phyloP scores from a whole-genome alignment of 2,888 invertebrate genomes.

The Acleris holmiana region DNA sequence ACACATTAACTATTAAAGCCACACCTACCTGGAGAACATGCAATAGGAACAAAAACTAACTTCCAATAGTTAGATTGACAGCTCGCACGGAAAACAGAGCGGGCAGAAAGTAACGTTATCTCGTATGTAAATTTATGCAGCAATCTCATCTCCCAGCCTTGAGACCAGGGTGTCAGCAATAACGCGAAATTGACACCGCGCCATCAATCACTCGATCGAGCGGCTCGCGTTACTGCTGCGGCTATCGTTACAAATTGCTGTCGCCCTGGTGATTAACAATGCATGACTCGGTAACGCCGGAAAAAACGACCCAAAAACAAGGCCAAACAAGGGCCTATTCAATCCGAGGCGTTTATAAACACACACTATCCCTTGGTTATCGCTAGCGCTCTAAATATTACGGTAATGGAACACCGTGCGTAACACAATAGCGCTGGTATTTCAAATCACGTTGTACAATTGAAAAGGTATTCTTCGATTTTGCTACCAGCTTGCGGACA shows the following conservation, averaged over 20 bases:
- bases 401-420: conserved; percentile 52
- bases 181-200: conserved; percentile 71
- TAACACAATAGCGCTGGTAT: conserved; percentile 49
- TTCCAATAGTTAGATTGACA: conserved; percentile 39
- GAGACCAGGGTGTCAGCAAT: conserved; percentile 63
- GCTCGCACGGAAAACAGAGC: conserved; percentile 12
- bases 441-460: conserved; percentile 51
- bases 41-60: conserved; percentile 45
- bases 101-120: conserved; percentile 37
- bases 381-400: conserved; percentile 41
- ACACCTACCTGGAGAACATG: conserved; percentile 45
- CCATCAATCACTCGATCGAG: conserved; percentile 77
- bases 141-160: conserved; percentile 55
- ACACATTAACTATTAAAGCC: too few relatives aligned
- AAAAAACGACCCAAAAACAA: conserved; percentile 45
- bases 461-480: conserved; percentile 39
- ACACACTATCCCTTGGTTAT: conserved; percentile 46
- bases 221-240: conserved; percentile 75
- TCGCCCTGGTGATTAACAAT: conserved; percentile 70
- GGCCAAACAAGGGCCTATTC: conserved; percentile 41
- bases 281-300: conserved; percentile 48
- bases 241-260: conserved; percentile 77
- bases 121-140: conserved; percentile 55
- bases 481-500: conserved; percentile 42
- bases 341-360: conserved; percentile 50